Percentiles rank a stretch among this genome's conserved stretches.
Conservation (phyloP, 2,888 invertebrate species). For the Cataglyphis rosenhaueri region DNA sequence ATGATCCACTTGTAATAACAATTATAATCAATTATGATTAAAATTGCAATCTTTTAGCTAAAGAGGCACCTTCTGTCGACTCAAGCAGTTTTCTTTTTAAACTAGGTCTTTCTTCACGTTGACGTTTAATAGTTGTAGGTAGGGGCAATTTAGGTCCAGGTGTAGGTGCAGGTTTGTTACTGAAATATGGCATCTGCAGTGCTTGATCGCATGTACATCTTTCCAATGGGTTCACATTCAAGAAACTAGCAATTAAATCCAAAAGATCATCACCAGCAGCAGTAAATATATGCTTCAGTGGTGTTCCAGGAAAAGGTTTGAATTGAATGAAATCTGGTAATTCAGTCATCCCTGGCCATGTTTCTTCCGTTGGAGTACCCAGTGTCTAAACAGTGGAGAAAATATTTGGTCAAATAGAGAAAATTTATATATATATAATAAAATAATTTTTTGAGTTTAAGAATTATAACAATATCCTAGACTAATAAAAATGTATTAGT, state of each 20-base stretch:
- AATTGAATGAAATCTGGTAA: slow-evolving; percentile 97
- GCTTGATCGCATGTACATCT: slow-evolving; percentile 94
- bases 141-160: slow-evolving; percentile 93
- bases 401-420: slow-evolving; percentile 1
- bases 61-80: slow-evolving; percentile 89
- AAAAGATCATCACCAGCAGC: slow-evolving; percentile 97
- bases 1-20: slow-evolving; percentile 51
- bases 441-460: neutral
- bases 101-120: slow-evolving; percentile 89
- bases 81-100: slow-evolving; percentile 92
- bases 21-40: slow-evolving; percentile 78
- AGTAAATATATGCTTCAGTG: slow-evolving; percentile 96
- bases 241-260: slow-evolving; percentile 91
- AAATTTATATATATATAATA: neutral
- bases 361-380: slow-evolving; percentile 96
- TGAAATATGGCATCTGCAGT: slow-evolving; percentile 95
- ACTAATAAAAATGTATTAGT: slow-evolving; percentile 84
- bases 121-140: slow-evolving; percentile 89
- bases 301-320: slow-evolving; percentile 93
- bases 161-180: slow-evolving; percentile 95
- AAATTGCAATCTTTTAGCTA: slow-evolving; percentile 90
- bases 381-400: slow-evolving; percentile 85
- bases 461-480: neutral
- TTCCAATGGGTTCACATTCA: slow-evolving; percentile 93
- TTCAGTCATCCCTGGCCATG: slow-evolving; percentile 94